Conservation (phyloP, 2,888 invertebrate genomes). For the Resseliella maxima region DNA sequence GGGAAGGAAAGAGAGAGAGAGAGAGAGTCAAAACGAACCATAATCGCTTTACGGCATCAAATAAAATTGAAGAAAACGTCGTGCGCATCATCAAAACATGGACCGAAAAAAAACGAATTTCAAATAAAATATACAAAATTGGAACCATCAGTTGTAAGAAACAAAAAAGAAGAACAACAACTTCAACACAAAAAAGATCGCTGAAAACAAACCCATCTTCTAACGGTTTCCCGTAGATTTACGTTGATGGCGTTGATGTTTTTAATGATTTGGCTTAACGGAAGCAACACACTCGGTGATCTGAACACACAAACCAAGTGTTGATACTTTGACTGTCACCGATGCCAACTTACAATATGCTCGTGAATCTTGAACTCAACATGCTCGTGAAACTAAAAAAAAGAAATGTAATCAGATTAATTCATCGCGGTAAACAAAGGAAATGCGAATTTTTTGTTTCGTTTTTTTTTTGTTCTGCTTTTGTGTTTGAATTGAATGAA, state of each 20-base stretch:
- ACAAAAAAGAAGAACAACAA: background rate
- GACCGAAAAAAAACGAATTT: background rate
- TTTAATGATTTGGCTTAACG: conserved; percentile 24
- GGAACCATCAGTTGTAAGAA: background rate
- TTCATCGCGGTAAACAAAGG: conserved; percentile 15
- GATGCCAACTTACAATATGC: background rate
- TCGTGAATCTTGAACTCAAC: background rate
- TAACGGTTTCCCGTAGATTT: background rate
- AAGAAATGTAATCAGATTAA: conserved; percentile 30
- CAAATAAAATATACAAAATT: conserved; percentile 6
- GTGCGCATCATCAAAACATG: conserved; percentile 2
- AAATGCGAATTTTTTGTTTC: background rate
- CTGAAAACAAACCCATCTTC: conserved; percentile 11
- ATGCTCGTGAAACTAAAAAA: background rate
- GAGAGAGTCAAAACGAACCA: background rate
- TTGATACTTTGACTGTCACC: conserved; percentile 19
- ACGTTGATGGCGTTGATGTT: conserved; percentile 2
- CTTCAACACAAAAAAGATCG: background rate
- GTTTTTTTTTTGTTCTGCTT: background rate
- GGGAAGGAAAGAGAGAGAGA: background rate
- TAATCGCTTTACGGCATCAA: conserved; percentile 7
- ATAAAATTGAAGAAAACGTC: background rate
- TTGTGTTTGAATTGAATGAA: background rate
- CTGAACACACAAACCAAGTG: background rate
- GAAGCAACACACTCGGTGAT: conserved; percentile 12